phyloP scores from a whole-genome alignment of 2,797 vertebrate species.

The Rhadinocentrus ornatus region DNA sequence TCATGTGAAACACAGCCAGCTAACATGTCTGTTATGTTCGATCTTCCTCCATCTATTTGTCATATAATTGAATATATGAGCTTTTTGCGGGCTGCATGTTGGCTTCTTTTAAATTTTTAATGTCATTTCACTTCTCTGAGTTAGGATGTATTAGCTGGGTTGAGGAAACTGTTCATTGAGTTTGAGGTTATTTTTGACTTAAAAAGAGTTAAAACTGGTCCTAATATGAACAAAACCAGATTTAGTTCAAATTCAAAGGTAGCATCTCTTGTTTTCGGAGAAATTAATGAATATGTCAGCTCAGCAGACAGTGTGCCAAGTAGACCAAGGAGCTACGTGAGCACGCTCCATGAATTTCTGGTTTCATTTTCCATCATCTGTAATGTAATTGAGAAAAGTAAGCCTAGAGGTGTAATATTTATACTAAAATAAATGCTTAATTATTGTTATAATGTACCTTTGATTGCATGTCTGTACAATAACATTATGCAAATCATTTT shows the following conservation, averaged over 20 bases:
- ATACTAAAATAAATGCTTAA: slow-evolving; percentile 70
- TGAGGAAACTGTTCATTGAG: slow-evolving; percentile 16
- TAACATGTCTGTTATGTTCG: slow-evolving; percentile 8
- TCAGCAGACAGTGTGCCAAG: slow-evolving; percentile 47
- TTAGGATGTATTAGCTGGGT: slow-evolving; percentile 31
- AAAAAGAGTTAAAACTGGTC: slow-evolving; percentile 33
- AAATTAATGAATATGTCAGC: slow-evolving; percentile 26
- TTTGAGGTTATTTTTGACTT: slow-evolving; percentile 25
- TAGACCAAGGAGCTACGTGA: slow-evolving; percentile 32
- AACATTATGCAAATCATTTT: slow-evolving; percentile 70
- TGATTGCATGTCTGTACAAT: slow-evolving; percentile 76
- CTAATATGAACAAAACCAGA: slow-evolving; percentile 15
- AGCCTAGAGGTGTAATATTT: slow-evolving; percentile 73
- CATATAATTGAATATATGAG: slow-evolving; percentile 3
- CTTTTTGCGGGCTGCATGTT: slow-evolving; percentile 16
- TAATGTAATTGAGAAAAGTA: slow-evolving; percentile 50
- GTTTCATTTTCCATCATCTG: slow-evolving; percentile 50
- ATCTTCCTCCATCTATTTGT: not conserved
- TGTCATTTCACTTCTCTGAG: slow-evolving; percentile 14
- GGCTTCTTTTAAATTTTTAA: slow-evolving; percentile 23
- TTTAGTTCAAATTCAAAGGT: slow-evolving; percentile 30
- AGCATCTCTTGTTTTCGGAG: slow-evolving; percentile 24
- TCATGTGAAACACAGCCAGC: slow-evolving; percentile 36
- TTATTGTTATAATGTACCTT: slow-evolving; percentile 74
- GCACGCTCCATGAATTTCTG: slow-evolving; percentile 30